Conservation (phyloP, 2,888 invertebrate genomes). For the Acronicta aceris region DNA sequence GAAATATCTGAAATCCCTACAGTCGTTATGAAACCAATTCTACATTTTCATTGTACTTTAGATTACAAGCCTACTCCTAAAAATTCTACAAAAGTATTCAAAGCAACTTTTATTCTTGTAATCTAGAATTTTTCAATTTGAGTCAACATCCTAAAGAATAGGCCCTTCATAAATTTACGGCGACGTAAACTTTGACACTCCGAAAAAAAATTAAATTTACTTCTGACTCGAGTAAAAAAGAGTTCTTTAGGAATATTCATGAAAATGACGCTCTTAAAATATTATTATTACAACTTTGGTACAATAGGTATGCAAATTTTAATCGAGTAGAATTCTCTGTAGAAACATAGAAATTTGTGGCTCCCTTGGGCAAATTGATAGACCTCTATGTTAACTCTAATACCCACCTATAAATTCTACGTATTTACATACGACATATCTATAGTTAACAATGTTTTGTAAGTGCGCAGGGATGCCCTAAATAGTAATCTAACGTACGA, state of each 20-base stretch:
- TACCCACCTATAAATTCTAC: conserved; percentile 3
- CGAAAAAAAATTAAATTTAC: conserved; percentile 41
- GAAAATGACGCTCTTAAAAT: conserved; percentile 17
- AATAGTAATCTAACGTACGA: conserved; percentile 51
- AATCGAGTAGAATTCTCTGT: conserved; percentile 33
- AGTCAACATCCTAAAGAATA: conserved; percentile 28
- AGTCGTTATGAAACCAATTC: background rate
- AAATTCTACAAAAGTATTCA: conserved; percentile 2
- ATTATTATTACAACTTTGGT: conserved; percentile 13
- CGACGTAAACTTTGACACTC: conserved; percentile 37
- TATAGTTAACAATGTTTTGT: conserved; percentile 41
- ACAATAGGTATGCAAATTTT: conserved; percentile 47
- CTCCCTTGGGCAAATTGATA: conserved; percentile 39
- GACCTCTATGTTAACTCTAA: conserved; percentile 16
- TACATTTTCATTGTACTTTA: background rate
- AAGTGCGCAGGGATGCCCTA: conserved; percentile 21
- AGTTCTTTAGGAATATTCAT: conserved; percentile 30
- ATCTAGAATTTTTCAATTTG: conserved; percentile 37
- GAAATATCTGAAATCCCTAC: background rate
- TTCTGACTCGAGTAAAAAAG: conserved; percentile 29
- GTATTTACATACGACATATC: background rate
- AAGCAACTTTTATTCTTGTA: conserved; percentile 12
- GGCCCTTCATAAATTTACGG: conserved; percentile 36
- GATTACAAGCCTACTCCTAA: background rate
- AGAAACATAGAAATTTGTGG: conserved; percentile 44